phyloP scores from a whole-genome alignment of 2,113 vertebrate species.

The Bos indicus region DNA sequence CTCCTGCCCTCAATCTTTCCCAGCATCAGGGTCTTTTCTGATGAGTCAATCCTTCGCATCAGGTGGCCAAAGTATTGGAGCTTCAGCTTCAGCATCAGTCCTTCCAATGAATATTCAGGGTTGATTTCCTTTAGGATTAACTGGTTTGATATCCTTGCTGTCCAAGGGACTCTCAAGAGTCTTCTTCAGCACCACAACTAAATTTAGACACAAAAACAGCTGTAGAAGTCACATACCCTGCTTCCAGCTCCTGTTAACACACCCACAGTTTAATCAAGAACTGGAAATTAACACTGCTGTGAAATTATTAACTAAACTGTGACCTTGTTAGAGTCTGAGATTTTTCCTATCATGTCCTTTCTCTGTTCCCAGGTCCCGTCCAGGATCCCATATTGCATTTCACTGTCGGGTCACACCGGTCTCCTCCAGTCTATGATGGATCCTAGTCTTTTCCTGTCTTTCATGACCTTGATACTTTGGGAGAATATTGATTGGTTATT shows the following conservation, averaged over 20 bases:
- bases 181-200: background rate
- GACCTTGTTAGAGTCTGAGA: background rate
- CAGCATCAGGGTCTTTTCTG: background rate
- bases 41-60: rapidly evolving
- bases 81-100: background rate
- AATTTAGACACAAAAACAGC: background rate
- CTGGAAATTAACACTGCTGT: background rate
- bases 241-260: background rate
- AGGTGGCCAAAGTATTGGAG: background rate
- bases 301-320: background rate
- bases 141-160: background rate
- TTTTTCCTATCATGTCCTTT: background rate
- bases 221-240: background rate
- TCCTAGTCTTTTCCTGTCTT: background rate
- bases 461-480: background rate
- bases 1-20: background rate
- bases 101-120: background rate
- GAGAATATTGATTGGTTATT: background rate
- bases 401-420: background rate
- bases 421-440: background rate
- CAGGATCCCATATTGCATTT: background rate
- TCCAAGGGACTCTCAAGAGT: background rate
- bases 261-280: background rate
- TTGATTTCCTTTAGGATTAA: background rate
- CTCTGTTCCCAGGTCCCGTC: background rate